phyloP scores from a whole-genome alignment of 1,140 invertebrate genomes.

The Caenorhabditis remanei region DNA sequence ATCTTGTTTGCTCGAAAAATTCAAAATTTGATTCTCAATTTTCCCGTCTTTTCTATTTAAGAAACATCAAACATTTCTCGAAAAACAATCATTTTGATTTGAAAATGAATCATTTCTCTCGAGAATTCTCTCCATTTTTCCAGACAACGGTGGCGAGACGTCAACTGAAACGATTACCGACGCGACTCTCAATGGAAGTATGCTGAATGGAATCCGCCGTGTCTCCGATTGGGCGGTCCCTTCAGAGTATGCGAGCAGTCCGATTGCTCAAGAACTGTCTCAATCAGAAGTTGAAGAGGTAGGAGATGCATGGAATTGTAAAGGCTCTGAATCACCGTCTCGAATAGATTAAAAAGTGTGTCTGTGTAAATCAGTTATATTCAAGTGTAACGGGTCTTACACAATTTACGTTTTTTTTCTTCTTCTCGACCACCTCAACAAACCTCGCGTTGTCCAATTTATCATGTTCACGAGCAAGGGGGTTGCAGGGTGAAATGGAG shows the following conservation, averaged over 20 bases:
- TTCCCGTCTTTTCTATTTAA: too few species aligned
- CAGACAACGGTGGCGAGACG: conserved; percentile 33
- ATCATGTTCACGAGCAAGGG: conserved; percentile 42
- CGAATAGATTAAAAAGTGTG: neutral
- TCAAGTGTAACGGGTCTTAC: conserved; percentile 2
- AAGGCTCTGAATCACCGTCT: neutral
- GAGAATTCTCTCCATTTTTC: neutral
- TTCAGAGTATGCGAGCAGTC: conserved; percentile 42
- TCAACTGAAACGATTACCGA: conserved; percentile 33
- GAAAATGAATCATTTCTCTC: too few species aligned
- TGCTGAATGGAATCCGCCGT: conserved; percentile 19
- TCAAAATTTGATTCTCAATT: too few species aligned
- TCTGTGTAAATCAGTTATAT: neutral
- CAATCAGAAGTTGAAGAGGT: conserved; percentile 39
- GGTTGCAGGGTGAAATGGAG: neutral
- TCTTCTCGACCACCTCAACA: too few species aligned
- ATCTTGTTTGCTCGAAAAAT: too few species aligned
- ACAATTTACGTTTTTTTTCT: too few species aligned
- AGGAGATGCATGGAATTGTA: neutral
- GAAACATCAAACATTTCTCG: too few species aligned
- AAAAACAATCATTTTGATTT: too few species aligned
- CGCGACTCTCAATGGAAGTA: neutral
- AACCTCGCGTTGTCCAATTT: conserved; percentile 4
- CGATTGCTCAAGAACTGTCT: conserved; percentile 39
- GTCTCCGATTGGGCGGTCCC: conserved; percentile 38